These are phyloP conservation scores for Conomelus anceps DNA, from an alignment of 2,888 invertebrate genomes.

Conservation along the genomic window DNA sequence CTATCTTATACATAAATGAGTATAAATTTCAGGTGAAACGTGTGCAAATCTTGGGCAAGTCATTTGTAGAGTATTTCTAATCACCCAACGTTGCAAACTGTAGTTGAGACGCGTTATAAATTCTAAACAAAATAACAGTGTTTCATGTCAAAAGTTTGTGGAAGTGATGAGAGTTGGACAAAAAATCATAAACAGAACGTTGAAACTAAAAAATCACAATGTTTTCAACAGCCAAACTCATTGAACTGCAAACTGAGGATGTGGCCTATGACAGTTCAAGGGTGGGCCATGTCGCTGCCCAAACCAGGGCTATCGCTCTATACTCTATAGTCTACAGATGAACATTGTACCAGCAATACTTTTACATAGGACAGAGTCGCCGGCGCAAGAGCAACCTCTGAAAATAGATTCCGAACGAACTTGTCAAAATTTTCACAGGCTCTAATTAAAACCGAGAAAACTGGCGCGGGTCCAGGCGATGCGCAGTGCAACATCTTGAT, in stretches of 20 bases:
- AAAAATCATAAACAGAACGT: not conserved
- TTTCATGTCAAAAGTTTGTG: no score
- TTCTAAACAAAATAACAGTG: no score
- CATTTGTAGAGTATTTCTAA: no score
- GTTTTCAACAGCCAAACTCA: not conserved
- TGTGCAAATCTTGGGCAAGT: no score
- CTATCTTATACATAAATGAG: no score
- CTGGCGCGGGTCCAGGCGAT: not conserved
- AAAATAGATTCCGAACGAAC: not conserved
- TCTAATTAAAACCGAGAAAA: conserved; percentile 7
- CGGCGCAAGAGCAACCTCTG: not conserved
- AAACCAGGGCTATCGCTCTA: not conserved
- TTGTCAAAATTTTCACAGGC: conserved; percentile 10
- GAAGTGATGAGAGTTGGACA: no score
- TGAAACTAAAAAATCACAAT: not conserved
- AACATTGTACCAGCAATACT: not conserved
- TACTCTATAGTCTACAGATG: not conserved
- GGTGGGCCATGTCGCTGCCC: not conserved
- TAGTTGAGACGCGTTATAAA: no score
- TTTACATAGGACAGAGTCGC: not conserved
- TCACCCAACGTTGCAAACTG: no score
- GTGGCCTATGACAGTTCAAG: not conserved
- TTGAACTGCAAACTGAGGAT: not conserved
- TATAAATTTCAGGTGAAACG: no score
- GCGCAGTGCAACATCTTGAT: not conserved